phyloP scores from a whole-genome alignment of 2,113 vertebrate genomes.

The Oryzias celebensis region DNA sequence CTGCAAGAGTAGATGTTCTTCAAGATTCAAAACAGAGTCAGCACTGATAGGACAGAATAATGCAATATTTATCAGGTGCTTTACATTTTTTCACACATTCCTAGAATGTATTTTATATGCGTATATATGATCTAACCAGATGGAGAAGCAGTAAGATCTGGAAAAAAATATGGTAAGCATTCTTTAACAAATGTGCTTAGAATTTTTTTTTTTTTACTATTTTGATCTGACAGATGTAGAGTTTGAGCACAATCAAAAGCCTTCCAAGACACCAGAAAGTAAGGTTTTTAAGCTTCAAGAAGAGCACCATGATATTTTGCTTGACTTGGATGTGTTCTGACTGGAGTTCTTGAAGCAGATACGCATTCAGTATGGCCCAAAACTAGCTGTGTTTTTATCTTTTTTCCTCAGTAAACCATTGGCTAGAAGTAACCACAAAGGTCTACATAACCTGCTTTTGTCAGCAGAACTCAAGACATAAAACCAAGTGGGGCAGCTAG shows the following conservation, averaged over 20 bases:
- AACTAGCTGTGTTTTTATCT: neutral
- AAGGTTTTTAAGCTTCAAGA: too few species aligned
- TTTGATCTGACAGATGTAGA: neutral
- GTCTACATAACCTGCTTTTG: constrained; percentile 19
- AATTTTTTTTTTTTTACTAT: constrained; percentile 14
- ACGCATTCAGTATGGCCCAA: neutral
- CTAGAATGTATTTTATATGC: neutral
- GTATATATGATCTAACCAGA: neutral
- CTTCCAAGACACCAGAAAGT: constrained; percentile 18
- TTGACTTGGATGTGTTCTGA: too few species aligned
- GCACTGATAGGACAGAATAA: neutral
- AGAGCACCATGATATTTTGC: too few species aligned
- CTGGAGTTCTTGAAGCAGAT: too few species aligned
- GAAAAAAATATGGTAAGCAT: constrained; percentile 23
- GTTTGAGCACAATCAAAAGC: constrained; percentile 41
- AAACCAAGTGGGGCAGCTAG: constrained; percentile 13
- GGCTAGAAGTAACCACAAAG: constrained; percentile 9
- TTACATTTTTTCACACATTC: neutral
- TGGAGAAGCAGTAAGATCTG: constrained; percentile 2
- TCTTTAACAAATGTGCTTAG: constrained; percentile 23
- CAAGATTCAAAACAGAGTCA: neutral
- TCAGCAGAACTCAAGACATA: constrained; percentile 3
- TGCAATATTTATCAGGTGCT: constrained; percentile 8
- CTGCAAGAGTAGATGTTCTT: too few species aligned
- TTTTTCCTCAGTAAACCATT: neutral